A percentile compares a stretch with the other conserved stretches of the same genome.
Evolutionary conservation across 2,113 vertebrate species (phyloP).

Genomic region (Carassius gibelio): DNA sequence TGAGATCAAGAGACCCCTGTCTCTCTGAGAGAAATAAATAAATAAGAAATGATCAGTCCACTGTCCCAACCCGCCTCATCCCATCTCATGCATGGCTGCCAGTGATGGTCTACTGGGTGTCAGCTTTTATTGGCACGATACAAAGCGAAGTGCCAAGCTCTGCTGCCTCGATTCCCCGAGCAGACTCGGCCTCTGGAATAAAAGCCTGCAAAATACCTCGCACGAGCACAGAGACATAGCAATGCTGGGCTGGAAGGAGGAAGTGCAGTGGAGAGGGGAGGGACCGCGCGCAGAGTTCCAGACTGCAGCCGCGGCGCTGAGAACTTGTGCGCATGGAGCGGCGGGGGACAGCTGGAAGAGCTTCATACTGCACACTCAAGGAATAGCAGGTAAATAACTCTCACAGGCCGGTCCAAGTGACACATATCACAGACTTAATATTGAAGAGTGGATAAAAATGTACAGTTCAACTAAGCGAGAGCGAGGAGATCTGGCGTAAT

Average conservation of each 20-base stretch:
- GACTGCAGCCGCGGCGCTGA: constrained; percentile 79
- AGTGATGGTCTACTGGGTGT: constrained; percentile 80
- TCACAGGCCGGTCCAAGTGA: constrained; percentile 23
- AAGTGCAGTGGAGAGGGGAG: constrained; percentile 87
- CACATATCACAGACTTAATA: constrained; percentile 7
- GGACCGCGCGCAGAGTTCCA: constrained; percentile 82
- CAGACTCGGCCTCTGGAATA: constrained; percentile 76
- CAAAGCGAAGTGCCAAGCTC: constrained; percentile 76
- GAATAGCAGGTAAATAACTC: constrained; percentile 84
- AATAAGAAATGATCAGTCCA: constrained; percentile 80
- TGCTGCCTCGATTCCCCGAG: constrained; percentile 71
- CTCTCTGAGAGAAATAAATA: constrained; percentile 75
- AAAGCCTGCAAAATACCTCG: constrained; percentile 80
- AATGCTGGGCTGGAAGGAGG: constrained; percentile 90
- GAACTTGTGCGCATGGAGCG: constrained; percentile 85
- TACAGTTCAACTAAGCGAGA: constrained; percentile 1
- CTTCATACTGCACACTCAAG: constrained; percentile 83
- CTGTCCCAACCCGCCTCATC: constrained; percentile 74
- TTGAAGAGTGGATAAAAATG: neutral
- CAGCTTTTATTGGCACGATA: constrained; percentile 81
- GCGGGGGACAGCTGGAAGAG: constrained; percentile 82
- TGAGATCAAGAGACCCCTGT: constrained; percentile 58
- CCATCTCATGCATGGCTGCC: constrained; percentile 84
- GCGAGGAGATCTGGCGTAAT: constrained; percentile 52
- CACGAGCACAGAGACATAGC: constrained; percentile 72